Evolutionary conservation across 2,797 vertebrate species (phyloP).

Genomic region (Phalloptychus januarius): DNA sequence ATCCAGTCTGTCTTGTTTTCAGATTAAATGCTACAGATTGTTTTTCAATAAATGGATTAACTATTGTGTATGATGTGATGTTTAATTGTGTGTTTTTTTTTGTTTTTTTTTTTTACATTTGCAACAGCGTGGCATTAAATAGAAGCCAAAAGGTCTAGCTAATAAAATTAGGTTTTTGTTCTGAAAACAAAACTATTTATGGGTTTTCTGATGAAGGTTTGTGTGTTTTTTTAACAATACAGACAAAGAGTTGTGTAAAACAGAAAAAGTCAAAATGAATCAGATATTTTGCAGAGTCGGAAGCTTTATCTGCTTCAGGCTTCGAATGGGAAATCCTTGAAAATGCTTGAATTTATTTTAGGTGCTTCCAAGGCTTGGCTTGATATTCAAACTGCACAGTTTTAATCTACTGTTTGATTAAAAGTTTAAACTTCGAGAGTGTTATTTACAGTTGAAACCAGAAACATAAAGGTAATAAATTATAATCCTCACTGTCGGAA

Average conservation of each 20-base stretch:
- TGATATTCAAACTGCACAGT: too few relatives aligned
- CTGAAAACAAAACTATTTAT: neutral
- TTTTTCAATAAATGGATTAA: conserved; percentile 65
- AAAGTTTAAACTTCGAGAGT: too few relatives aligned
- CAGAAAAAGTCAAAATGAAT: neutral
- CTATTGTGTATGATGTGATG: conserved; percentile 52
- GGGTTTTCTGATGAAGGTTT: neutral
- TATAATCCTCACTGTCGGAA: too few relatives aligned
- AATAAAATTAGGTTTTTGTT: neutral
- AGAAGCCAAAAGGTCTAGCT: neutral
- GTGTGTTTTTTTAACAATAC: neutral
- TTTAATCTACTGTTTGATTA: too few relatives aligned
- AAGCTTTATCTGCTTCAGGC: neutral
- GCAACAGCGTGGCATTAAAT: neutral
- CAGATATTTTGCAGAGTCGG: neutral
- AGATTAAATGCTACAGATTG: conserved; percentile 48
- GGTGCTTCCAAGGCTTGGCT: too few relatives aligned
- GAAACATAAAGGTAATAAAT: too few relatives aligned
- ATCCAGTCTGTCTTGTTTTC: conserved; percentile 48
- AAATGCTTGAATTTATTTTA: too few relatives aligned
- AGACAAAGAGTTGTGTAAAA: neutral
- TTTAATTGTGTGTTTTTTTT: conserved; percentile 65
- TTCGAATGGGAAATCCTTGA: too few relatives aligned
- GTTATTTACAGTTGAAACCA: too few relatives aligned
- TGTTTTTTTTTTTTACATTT: too few relatives aligned